Percentiles rank a stretch among this genome's conserved stretches.
Evolutionary conservation across 1,140 invertebrate genomes (phyloP).

Genomic region (Zaprionus vittiger): DNA sequence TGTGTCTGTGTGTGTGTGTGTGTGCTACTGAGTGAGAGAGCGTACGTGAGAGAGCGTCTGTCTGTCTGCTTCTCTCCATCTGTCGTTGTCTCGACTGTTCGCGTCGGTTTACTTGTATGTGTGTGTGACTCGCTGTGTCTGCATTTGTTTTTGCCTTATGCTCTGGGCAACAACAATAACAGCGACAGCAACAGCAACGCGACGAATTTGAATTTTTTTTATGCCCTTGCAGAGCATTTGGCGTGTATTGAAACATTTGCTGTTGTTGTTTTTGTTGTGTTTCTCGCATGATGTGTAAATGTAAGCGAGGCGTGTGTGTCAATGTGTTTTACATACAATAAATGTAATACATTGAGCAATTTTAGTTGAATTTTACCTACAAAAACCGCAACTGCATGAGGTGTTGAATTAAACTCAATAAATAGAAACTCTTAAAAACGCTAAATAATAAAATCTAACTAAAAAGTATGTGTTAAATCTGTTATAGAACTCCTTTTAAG

Average conservation of each 20-base stretch:
- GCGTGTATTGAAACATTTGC: conserved; percentile 1
- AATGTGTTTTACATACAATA: conserved; percentile 21
- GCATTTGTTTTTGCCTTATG: conserved; percentile 46
- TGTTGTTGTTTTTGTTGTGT: conserved; percentile 16
- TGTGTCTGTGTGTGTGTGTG: background rate
- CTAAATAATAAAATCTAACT: no score
- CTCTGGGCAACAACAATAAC: conserved; percentile 18
- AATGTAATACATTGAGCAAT: conserved; percentile 1
- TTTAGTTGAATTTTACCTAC: background rate
- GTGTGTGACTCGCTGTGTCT: conserved; percentile 31
- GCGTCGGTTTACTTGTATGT: background rate
- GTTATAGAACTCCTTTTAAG: no score
- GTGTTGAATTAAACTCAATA: background rate
- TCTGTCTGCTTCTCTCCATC: conserved; percentile 1
- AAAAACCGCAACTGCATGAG: background rate
- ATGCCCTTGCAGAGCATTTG: conserved; percentile 34
- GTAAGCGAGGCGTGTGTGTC: background rate
- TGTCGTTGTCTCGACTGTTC: conserved; percentile 22
- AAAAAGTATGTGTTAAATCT: no score
- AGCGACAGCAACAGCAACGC: conserved; percentile 16
- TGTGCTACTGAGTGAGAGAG: conserved; percentile 10
- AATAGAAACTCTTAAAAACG: background rate
- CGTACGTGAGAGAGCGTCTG: conserved; percentile 6
- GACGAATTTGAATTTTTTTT: conserved; percentile 30
- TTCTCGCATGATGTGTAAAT: conserved; percentile 11